Evolutionary conservation across 64 coral and sea anemone genomes (phyloP), one percentile per base, ranked within the genome.

Genomic region (Porites lutea): DNA sequence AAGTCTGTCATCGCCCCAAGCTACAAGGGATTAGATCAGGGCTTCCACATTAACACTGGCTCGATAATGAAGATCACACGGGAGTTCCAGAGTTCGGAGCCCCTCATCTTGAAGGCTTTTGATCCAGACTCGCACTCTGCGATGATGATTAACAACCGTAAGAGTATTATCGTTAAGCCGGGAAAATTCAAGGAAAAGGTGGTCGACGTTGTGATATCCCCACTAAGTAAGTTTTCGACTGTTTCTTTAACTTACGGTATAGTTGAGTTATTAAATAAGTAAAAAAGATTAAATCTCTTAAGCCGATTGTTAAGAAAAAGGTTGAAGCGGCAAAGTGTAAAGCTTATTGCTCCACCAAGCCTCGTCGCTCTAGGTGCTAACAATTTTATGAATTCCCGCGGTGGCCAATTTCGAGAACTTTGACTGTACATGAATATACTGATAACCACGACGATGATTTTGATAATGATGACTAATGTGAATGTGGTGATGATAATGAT

Each of bases 41-140:
- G 95, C 5, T 90, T 97, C 82, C 95, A 97, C 19, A 88, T 97
- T 21, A 93, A 93, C 27, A 94, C 72, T 37, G 88, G 88, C n/a
- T 83, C 95, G 19, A 71, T 94, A 67, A 91, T 97, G 92, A 92
- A 97, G 67, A 94, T 97, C 92, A 94, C 95, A 11, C 90, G 93
- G 50, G 95, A 97, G 73, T 93, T 93, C 58, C 51, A 61, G 7
- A 90, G 77, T 51, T 13, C 91, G 0, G 81, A 93, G 43, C 92
- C 95, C 43, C 67, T 97, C 0, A 55, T 83, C 16, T 78, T 97
- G 43, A 86, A 74, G 48, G 95, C 95, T 45, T 97, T 83, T 74
- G 95, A 97, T 62, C 95, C 92, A 16, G 77, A 90, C 47, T 70
- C 95, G 3, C 89, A 79, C 51, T 79, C 48, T 1, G 52, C 82